phyloP scores from a whole-genome alignment of 1,140 invertebrate species.

The Cydia amplana region DNA sequence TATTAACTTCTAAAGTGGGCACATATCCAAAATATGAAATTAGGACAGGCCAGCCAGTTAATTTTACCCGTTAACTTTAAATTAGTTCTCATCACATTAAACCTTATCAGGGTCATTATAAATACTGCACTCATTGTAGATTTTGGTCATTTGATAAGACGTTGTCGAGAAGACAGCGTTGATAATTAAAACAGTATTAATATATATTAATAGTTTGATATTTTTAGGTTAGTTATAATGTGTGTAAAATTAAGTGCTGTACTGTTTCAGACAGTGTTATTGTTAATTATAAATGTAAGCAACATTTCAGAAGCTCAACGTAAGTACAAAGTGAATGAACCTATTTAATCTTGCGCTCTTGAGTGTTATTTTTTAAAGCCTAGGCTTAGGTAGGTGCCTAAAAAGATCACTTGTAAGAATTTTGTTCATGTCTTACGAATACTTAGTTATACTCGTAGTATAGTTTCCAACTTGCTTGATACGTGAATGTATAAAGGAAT shows the following conservation, averaged over 20 bases:
- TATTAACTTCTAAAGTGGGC: background rate
- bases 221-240: background rate
- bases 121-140: conserved; percentile 11
- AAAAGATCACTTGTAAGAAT: too few species aligned
- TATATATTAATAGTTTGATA: background rate
- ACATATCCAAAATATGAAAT: background rate
- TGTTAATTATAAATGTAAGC: background rate
- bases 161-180: conserved; percentile 2
- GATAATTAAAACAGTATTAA: background rate
- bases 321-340: background rate
- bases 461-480: too few species aligned
- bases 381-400: too few species aligned
- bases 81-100: conserved; percentile 2
- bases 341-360: background rate
- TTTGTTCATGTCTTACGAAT: too few species aligned
- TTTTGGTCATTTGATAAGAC: conserved; percentile 1
- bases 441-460: too few species aligned
- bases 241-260: background rate
- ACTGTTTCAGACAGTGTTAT: background rate
- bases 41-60: background rate
- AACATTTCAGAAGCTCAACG: background rate
- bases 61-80: background rate
- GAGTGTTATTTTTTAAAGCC: background rate
- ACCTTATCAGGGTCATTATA: background rate
- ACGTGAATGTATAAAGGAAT: too few species aligned